A percentile compares a stretch with the other conserved stretches of the same genome.
phyloP scores from a whole-genome alignment of 2,113 vertebrate genomes.

The Engraulis encrasicolus region DNA sequence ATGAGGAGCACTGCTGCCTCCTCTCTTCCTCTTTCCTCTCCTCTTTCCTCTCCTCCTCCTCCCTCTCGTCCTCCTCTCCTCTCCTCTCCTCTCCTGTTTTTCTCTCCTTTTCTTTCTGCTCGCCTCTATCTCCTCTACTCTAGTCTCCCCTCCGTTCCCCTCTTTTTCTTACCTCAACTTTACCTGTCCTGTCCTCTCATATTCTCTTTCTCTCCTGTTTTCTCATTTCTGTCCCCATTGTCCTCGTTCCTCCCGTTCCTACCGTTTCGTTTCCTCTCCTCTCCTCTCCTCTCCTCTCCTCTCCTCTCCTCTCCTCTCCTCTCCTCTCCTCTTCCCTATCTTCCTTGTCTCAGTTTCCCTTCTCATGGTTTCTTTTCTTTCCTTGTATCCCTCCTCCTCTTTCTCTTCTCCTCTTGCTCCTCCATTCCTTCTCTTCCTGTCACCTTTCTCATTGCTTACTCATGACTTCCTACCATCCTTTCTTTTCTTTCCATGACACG shows the following conservation, averaged over 20 bases:
- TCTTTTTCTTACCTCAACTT: neutral
- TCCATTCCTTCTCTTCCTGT: too few relatives aligned
- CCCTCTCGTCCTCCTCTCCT: neutral
- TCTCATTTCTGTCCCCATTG: too few relatives aligned
- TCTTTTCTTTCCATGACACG: too few relatives aligned
- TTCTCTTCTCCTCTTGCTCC: too few relatives aligned
- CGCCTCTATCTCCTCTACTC: neutral
- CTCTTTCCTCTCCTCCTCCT: neutral
- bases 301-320: conserved; percentile 46
- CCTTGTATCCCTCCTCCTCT: too few relatives aligned
- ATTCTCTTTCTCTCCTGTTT: neutral
- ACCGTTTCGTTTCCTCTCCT: neutral
- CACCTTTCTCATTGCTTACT: too few relatives aligned
- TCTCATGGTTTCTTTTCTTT: neutral
- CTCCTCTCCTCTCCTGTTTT: neutral
- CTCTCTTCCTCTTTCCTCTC: neutral
- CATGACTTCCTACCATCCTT: too few relatives aligned
- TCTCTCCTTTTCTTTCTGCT: neutral
- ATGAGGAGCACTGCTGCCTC: neutral
- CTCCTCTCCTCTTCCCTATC: neutral
- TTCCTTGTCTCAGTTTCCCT: neutral
- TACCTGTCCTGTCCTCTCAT: neutral
- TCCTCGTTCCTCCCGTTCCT: too few relatives aligned
- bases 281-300: neutral
- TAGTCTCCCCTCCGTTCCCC: neutral